phyloP scores from a whole-genome alignment of 2,113 vertebrate species.

The Brachionichthys hirsutus region DNA sequence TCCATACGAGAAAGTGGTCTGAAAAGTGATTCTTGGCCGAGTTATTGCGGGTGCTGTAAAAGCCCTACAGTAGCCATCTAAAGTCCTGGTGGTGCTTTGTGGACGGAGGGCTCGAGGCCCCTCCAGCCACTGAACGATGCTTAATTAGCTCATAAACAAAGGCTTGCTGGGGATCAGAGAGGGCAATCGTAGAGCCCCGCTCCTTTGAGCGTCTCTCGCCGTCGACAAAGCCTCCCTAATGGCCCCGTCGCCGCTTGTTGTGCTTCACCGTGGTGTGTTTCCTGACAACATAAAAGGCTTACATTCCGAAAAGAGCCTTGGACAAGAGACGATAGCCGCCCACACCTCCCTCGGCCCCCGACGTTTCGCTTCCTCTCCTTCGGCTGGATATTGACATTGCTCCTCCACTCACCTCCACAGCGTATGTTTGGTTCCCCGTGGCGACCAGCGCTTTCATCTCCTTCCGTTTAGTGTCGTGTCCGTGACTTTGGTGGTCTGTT shows the following conservation, averaged over 20 bases:
- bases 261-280: slow-evolving; percentile 77
- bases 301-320: slow-evolving; percentile 63
- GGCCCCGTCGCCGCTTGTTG: slow-evolving; percentile 72
- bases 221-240: slow-evolving; percentile 72
- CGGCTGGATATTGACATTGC: slow-evolving; percentile 62
- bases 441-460: slow-evolving; percentile 62
- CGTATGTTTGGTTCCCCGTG: slow-evolving; percentile 59
- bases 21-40: slow-evolving; percentile 39
- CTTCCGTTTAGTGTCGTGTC: slow-evolving; percentile 49
- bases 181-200: slow-evolving; percentile 63
- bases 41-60: slow-evolving; percentile 64
- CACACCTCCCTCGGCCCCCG: slow-evolving; percentile 56
- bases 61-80: slow-evolving; percentile 59
- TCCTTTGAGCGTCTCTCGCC: slow-evolving; percentile 64
- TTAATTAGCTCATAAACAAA: slow-evolving; percentile 83
- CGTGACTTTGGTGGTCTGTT: slow-evolving; percentile 67
- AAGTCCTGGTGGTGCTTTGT: slow-evolving; percentile 49
- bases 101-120: slow-evolving; percentile 23
- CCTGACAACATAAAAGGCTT: slow-evolving; percentile 78
- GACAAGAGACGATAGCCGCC: slow-evolving; percentile 59
- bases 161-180: slow-evolving; percentile 70
- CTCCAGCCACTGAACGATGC: slow-evolving; percentile 66
- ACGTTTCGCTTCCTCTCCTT: slow-evolving; percentile 44
- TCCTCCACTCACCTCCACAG: slow-evolving; percentile 41
- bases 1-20: slow-evolving; percentile 17